Percentiles rank a stretch among this genome's conserved stretches.
Evolutionary conservation across 2,888 invertebrate species (phyloP).

Genomic region (Ichneumon xanthorius): DNA sequence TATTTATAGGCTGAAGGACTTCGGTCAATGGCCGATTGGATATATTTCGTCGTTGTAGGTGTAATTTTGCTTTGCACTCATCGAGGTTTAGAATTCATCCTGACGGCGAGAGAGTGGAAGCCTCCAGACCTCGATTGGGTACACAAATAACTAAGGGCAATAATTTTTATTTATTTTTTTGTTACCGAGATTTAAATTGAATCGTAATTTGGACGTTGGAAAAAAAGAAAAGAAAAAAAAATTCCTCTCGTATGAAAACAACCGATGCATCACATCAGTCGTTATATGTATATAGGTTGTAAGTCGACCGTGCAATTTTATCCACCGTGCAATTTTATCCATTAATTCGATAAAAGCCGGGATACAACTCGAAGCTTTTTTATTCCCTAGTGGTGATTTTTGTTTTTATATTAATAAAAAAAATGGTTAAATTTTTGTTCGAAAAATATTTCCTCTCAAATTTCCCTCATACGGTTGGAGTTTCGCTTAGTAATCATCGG

Average conservation of each 20-base stretch:
- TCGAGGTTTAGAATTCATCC: neutral
- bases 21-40: too few species aligned
- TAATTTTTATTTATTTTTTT: neutral
- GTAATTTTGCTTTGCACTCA: conserved; percentile 6
- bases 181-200: too few species aligned
- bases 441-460: neutral
- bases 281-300: neutral
- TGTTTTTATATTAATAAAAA: too few species aligned
- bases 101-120: neutral
- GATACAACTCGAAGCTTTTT: too few species aligned
- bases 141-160: neutral
- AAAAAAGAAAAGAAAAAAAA: neutral
- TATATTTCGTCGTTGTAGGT: neutral
- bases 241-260: neutral
- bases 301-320: too few species aligned
- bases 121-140: neutral
- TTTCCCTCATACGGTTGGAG: neutral
- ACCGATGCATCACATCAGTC: neutral
- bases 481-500: too few species aligned
- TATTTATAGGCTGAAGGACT: too few species aligned
- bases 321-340: neutral
- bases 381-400: too few species aligned
- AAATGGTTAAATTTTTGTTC: too few species aligned
- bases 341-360: too few species aligned
- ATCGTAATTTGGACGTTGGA: too few species aligned